Evolutionary conservation across 1,140 invertebrate genomes (phyloP), one percentile per base, ranked within the genome.

Genomic region (Drosophila ohnishii): DNA sequence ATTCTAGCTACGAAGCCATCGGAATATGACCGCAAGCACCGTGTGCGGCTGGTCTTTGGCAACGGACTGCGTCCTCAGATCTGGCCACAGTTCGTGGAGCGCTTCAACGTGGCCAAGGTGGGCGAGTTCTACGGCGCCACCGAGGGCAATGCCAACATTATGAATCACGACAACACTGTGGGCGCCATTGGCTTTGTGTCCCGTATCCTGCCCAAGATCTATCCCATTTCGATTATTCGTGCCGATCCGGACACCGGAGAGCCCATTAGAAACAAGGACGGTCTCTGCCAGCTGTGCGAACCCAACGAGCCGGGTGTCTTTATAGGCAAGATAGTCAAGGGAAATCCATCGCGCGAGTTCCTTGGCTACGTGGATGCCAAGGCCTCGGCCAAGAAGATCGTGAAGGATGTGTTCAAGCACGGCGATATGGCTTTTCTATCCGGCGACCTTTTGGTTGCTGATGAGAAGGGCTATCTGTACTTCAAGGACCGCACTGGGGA

Each of bases 401-500:
- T 98, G 5, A 90, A 93, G 28, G 94, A 99, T 92, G 98, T 99
- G 9, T 98, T 99, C 90, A 92, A 86, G 4, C 95, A 96, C 79
- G 98, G 98, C 61, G 98, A 99, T 91, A 94, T 94, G 32, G 97
- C 96, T 5, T 99, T 99, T 92, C 92, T 98, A 39, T 98, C 98
- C 45, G 97, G 97, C 95, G 98, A 99, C 92, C 95, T 99, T 75
- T 92, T 99, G 28, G 94, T 96, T 16, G 95, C 97, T 79, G 98
- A 99, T 91, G 95, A 98, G 79, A 94, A 97, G 47, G 98, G 98
- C 7, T 98, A 99, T 93, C 93, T 99, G 62, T 99, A 95, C 92
- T 99, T 99, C 93, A 96, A 96, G 87, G 98, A 99, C 90, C 94
- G 98, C 86, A 99, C 98, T 0, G 98, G 98, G 2, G 98, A 99